These are phyloP conservation scores for Sebastes steindachneri DNA, from an alignment of 2,797 vertebrate species.

Conservation along the genomic window DNA sequence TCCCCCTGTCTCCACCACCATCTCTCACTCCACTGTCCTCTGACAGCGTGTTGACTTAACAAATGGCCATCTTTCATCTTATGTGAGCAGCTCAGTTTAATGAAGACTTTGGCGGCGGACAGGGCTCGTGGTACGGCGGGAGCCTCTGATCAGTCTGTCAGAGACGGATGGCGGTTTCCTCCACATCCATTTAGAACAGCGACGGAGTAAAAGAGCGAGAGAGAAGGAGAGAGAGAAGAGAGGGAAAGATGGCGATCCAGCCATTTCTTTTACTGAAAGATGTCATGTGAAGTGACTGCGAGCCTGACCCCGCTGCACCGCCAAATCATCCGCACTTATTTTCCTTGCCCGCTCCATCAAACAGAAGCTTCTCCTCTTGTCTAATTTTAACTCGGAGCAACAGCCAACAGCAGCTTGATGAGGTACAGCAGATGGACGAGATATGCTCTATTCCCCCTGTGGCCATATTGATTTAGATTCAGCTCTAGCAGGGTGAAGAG, in stretches of 20 bases:
- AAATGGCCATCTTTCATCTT: conserved; percentile 59
- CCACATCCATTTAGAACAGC: conserved; percentile 8
- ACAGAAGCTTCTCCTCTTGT: conserved; percentile 40
- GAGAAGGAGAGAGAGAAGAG: neutral
- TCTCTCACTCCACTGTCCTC: neutral
- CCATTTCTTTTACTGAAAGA: neutral
- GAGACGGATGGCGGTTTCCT: conserved; percentile 12
- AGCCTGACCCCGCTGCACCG: neutral
- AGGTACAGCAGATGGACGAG: conserved; percentile 71
- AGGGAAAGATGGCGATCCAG: neutral
- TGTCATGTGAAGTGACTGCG: conserved; percentile 20
- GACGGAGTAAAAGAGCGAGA: neutral
- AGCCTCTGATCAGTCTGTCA: conserved; percentile 34
- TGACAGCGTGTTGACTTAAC: conserved; percentile 50
- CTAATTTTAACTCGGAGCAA: conserved; percentile 70
- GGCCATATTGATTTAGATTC: conserved; percentile 69
- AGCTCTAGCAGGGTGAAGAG: conserved; percentile 37
- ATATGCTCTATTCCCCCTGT: conserved; percentile 58
- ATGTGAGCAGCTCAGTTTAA: conserved; percentile 18
- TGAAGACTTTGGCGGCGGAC: conserved; percentile 31
- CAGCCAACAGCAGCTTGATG: conserved; percentile 63
- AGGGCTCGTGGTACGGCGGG: neutral
- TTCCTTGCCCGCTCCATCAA: conserved; percentile 21
- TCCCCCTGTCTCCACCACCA: neutral
- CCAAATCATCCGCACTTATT: conserved; percentile 30